A percentile compares a stretch with the other conserved stretches of the same genome.
phyloP scores from a whole-genome alignment of 2,797 vertebrate species.

The Tenualosa thibaudeaui region DNA sequence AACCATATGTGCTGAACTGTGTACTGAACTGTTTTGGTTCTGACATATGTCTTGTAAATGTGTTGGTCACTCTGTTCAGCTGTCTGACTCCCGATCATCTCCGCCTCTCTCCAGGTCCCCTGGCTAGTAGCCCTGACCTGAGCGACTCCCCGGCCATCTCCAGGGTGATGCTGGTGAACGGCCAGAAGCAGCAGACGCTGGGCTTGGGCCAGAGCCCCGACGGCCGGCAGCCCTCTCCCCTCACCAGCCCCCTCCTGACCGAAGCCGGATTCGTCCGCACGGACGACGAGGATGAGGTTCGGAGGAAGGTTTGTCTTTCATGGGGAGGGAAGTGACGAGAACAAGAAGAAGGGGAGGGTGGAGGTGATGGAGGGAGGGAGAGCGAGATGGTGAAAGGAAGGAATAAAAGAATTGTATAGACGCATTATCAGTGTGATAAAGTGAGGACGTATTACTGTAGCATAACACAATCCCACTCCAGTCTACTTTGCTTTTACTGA shows the following conservation, averaged over 20 bases:
- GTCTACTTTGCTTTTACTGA: too few species aligned
- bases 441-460: not conserved
- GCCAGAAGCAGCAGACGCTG: conserved; percentile 73
- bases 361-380: not conserved
- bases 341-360: not conserved
- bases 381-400: not conserved
- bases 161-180: conserved; percentile 77
- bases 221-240: conserved; percentile 85
- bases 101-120: conserved; percentile 71
- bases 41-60: not conserved
- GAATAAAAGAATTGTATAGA: not conserved
- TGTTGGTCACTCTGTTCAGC: not conserved
- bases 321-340: not conserved
- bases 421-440: not conserved
- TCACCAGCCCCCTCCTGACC: conserved; percentile 90
- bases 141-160: conserved; percentile 84
- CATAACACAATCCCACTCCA: too few species aligned
- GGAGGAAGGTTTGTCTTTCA: conserved; percentile 80
- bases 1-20: not conserved
- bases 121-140: conserved; percentile 85
- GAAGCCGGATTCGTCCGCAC: conserved; percentile 84
- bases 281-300: conserved; percentile 90
- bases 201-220: conserved; percentile 86
- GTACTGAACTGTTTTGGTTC: not conserved
- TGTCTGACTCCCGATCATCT: not conserved